These are phyloP conservation scores for Drosophila cracens DNA, from an alignment of 2,888 invertebrate species.

Conservation along the genomic window DNA sequence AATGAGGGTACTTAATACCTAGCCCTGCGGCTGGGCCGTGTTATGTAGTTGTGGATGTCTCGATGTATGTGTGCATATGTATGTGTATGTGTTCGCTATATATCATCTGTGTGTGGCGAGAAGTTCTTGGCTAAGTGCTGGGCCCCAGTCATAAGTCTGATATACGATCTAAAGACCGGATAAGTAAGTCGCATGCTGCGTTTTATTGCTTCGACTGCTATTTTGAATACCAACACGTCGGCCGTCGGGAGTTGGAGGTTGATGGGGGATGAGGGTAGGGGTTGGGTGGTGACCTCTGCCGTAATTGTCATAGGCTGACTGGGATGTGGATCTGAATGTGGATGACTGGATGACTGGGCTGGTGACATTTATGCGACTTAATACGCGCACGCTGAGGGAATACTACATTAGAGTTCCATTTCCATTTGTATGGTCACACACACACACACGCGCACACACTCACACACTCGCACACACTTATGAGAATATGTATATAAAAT, in stretches of 20 bases:
- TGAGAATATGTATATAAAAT: slow-evolving; percentile 31
- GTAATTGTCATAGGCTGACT: slow-evolving; percentile 71
- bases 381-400: slow-evolving; percentile 75
- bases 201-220: slow-evolving; percentile 81
- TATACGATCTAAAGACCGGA: slow-evolving; percentile 70
- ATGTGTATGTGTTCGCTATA: slow-evolving; percentile 7
- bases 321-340: slow-evolving; percentile 24
- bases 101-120: slow-evolving; percentile 15
- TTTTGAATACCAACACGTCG: slow-evolving; percentile 81
- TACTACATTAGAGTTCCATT: slow-evolving; percentile 78
- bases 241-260: slow-evolving; percentile 5
- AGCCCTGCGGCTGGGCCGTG: slow-evolving; percentile 38
- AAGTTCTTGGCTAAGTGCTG: slow-evolving; percentile 41
- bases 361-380: slow-evolving; percentile 80
- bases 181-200: slow-evolving; percentile 74
- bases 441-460: slow-evolving; percentile 21
- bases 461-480: slow-evolving; percentile 12
- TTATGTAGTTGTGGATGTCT: slow-evolving; percentile 7
- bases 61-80: not conserved
- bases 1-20: slow-evolving; percentile 81
- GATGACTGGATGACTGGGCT: slow-evolving; percentile 40
- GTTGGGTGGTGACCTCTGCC: slow-evolving; percentile 31
- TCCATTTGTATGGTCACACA: slow-evolving; percentile 47
- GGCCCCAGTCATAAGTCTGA: slow-evolving; percentile 66
- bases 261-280: not conserved